A percentile compares a stretch with the other conserved stretches of the same genome.
Evolutionary conservation across 2,113 vertebrate species (phyloP).

Genomic region (Chloebia gouldiae): DNA sequence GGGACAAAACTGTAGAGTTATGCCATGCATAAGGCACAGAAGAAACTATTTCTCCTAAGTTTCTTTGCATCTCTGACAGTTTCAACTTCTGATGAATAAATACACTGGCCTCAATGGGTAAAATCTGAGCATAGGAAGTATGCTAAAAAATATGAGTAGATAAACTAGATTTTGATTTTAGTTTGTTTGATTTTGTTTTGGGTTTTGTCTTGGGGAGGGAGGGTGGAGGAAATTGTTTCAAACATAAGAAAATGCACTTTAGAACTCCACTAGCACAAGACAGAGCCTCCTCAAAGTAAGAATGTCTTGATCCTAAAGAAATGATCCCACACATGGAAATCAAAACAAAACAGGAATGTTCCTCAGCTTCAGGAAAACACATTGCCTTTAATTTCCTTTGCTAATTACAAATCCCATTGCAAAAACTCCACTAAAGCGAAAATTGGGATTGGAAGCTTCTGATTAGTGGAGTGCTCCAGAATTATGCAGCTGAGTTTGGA

Average conservation of each 20-base stretch:
- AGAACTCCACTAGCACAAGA: neutral
- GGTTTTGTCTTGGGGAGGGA: accelerated
- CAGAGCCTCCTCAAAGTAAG: neutral
- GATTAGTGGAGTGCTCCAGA: neutral
- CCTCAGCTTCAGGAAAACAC: neutral
- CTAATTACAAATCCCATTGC: neutral
- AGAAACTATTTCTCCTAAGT: neutral
- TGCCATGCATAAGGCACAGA: neutral
- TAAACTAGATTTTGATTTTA: neutral
- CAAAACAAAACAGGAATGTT: neutral
- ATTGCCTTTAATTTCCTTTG: neutral
- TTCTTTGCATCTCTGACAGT: neutral
- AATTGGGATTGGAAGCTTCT: neutral
- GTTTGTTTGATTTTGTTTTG: neutral
- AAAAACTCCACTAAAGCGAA: neutral
- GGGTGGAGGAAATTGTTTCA: neutral
- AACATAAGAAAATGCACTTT: neutral
- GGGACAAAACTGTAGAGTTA: neutral
- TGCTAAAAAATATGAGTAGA: neutral
- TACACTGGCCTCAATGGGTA: neutral
- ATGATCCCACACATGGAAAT: neutral
- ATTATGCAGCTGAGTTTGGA: neutral
- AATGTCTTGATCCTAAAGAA: neutral
- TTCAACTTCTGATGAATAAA: neutral
- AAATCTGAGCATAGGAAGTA: neutral